Base-by-base conservation (phyloP, 2,888 invertebrate species). In the Trilocha varians region DNA sequence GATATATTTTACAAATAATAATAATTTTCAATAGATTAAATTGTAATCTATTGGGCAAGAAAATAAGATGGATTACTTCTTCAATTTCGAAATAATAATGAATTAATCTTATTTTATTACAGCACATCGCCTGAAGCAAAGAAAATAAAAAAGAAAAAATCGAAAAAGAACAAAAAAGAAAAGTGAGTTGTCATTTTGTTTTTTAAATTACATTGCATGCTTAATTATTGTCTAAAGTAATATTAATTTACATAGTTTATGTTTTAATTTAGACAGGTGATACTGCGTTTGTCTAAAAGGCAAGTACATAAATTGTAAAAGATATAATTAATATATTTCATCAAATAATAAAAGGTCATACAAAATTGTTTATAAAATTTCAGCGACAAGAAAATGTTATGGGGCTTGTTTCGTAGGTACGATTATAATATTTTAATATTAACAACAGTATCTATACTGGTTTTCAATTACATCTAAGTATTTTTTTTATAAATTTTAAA, bases 111-210 rank as follows among this genome's bases (percentile, higher is more conserved):
- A 36, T 49, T 52, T 57, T 50, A 52, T 84, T 72, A 2, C 79
- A 93, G 93, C 63, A 88, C 90, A 36, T 91, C 92, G 40, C 91
- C 91, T 53, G 93, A 93, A 62, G 87, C 89, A 16, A 93, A 91
- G 75, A 91, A 90, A 65, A 84, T 90, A 49, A 93, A 93, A 82
- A 93, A 92, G 88, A 93, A 93, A 82, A 93, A 92, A 70, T 89
- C 91, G 0, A 93, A 93, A 74, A 91, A 90, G 76, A 89, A 89
- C 65, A 91, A 91, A 73, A 91, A 90, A 75, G 91, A 91, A 55
- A 91, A 90, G 92, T 91, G 84, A 86, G 88, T 88, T 41, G 16
- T 46, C 45, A 50, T 45, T 46, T 51, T 46, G 42, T 44, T 44
- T 39, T 47, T 44, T 43, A 32, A 40, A 36, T 42, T 42, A 46